Conservation (phyloP, 2,888 invertebrate species). For the Hemistola chrysoprasaria region DNA sequence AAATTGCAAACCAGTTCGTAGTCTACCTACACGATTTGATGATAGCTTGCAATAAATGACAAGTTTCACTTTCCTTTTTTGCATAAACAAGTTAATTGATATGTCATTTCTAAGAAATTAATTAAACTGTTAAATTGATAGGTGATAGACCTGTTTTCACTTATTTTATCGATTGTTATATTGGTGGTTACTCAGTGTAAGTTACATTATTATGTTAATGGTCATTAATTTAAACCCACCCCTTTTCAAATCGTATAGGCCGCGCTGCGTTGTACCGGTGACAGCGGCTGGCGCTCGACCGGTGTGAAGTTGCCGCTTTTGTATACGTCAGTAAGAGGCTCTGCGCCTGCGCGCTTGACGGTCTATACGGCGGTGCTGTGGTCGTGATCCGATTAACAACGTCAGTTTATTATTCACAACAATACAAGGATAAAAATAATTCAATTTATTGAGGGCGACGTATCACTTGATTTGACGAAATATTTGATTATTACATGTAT, state of each 20-base stretch:
- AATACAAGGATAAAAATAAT: conserved; percentile 32
- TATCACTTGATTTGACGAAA: conserved; percentile 58
- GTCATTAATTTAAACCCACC: background rate
- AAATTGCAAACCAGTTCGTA: conserved; percentile 17
- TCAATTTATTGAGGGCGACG: conserved; percentile 31
- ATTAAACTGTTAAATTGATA: no score
- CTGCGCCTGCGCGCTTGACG: conserved; percentile 81
- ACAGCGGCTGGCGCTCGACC: conserved; percentile 38
- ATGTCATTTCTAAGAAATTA: background rate
- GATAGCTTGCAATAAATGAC: conserved; percentile 10
- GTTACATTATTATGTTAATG: no score
- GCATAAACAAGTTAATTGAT: conserved; percentile 4
- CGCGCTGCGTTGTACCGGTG: conserved; percentile 23
- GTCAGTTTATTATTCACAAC: conserved; percentile 66
- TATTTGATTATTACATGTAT: conserved; percentile 3
- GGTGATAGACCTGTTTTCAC: no score
- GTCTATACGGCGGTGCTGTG: conserved; percentile 79
- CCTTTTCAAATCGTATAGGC: conserved; percentile 15
- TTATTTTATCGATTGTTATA: no score
- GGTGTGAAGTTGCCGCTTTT: conserved; percentile 71
- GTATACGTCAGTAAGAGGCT: conserved; percentile 77
- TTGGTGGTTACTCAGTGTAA: no score
- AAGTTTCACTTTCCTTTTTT: conserved; percentile 17
- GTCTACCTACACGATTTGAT: conserved; percentile 9
- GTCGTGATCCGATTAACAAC: conserved; percentile 82